phyloP scores from a whole-genome alignment of 2,113 vertebrate species.

The Fulica atra region DNA sequence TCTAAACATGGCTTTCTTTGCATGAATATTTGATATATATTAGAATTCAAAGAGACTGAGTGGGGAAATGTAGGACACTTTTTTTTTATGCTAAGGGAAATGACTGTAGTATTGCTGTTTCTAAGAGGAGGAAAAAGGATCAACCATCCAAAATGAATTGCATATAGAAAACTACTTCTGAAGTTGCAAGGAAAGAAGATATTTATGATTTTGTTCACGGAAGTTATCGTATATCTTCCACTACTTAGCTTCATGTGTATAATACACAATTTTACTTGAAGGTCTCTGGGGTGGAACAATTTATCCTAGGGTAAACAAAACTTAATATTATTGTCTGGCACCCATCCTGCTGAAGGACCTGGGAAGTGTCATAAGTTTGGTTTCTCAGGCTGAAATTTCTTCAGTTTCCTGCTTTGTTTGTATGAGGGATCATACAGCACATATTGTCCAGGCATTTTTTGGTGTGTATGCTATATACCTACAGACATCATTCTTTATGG shows the following conservation, averaged over 20 bases:
- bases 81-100: neutral
- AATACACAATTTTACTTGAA: neutral
- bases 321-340: conserved; percentile 17
- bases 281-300: neutral
- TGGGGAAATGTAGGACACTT: neutral
- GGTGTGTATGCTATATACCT: neutral
- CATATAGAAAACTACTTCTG: neutral
- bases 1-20: neutral
- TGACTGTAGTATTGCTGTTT: neutral
- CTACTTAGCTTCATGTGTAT: neutral
- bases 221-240: neutral
- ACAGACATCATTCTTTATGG: neutral
- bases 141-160: neutral
- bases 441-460: neutral
- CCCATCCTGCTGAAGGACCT: conserved; percentile 8
- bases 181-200: neutral
- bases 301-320: conserved; percentile 11
- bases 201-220: neutral
- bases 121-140: neutral
- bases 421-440: neutral
- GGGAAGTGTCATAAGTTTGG: conserved; percentile 13
- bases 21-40: neutral
- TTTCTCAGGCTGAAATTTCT: neutral
- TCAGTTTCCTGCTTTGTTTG: neutral
- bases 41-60: neutral